Conservation (phyloP, 1,140 invertebrate species). For the Drosophila nikananu region DNA sequence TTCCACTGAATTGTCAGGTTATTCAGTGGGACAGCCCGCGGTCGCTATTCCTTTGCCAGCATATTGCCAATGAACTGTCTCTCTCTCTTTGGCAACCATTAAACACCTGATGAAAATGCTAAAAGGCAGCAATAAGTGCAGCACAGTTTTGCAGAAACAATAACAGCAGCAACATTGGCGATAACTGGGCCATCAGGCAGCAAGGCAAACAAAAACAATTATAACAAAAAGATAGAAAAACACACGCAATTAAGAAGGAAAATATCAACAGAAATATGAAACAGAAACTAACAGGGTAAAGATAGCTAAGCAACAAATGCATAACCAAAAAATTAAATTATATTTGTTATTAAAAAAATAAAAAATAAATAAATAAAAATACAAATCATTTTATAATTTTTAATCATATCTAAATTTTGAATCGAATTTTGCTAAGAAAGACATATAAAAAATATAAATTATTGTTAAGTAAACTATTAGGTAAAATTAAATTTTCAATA, state of each 20-base stretch:
- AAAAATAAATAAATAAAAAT: too few species aligned
- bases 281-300: neutral
- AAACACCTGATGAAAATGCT: conserved; percentile 46
- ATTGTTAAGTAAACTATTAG: too few species aligned
- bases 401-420: neutral
- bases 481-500: neutral
- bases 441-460: too few species aligned
- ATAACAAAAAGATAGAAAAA: neutral
- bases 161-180: conserved; percentile 8
- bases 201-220: neutral
- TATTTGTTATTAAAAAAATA: too few species aligned
- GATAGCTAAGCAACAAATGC: neutral
- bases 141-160: neutral
- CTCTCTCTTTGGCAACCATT: conserved; percentile 26
- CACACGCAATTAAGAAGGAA: conserved; percentile 16
- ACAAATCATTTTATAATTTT: too few species aligned
- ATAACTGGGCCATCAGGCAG: conserved; percentile 30
- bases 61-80: conserved; percentile 36
- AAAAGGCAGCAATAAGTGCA: conserved; percentile 7
- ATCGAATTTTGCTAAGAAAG: neutral
- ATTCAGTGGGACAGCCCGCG: conserved; percentile 26
- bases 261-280: conserved; percentile 10
- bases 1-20: conserved; percentile 20
- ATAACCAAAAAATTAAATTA: too few species aligned
- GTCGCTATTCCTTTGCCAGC: neutral